These are phyloP conservation scores for Temnothorax unifasciatus DNA, from an alignment of 2,888 invertebrate species.

Conservation along the genomic window DNA sequence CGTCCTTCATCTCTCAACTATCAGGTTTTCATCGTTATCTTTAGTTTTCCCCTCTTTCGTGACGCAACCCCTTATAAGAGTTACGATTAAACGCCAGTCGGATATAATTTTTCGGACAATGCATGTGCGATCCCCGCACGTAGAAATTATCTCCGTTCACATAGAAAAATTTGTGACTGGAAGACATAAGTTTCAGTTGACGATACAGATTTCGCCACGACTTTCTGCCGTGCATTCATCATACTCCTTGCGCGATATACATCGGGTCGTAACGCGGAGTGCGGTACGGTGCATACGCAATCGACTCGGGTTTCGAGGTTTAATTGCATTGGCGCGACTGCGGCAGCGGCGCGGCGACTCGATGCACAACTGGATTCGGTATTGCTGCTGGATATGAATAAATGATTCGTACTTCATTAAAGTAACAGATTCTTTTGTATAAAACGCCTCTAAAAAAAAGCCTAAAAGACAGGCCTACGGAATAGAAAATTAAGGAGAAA, in stretches of 20 bases:
- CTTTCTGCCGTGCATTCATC: slow-evolving; percentile 69
- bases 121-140: background rate
- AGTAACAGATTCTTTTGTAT: background rate
- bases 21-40: background rate
- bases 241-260: slow-evolving; percentile 67
- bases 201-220: slow-evolving; percentile 39
- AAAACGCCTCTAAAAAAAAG: background rate
- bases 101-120: background rate
- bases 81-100: background rate
- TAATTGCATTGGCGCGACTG: slow-evolving; percentile 76
- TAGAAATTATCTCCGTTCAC: background rate
- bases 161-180: slow-evolving; percentile 5
- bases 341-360: slow-evolving; percentile 38
- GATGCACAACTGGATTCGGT: slow-evolving; percentile 50
- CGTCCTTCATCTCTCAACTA: background rate
- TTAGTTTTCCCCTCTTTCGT: background rate
- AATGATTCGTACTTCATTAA: slow-evolving; percentile 41
- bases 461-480: background rate
- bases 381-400: slow-evolving; percentile 20
- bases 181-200: background rate
- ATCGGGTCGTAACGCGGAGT: slow-evolving; percentile 70
- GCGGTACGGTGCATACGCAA: slow-evolving; percentile 37
- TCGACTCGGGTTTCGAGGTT: slow-evolving; percentile 79
- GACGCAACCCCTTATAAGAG: background rate
- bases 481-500: background rate